phyloP scores from a whole-genome alignment of 2,888 invertebrate species.

The Xestia xanthographa region DNA sequence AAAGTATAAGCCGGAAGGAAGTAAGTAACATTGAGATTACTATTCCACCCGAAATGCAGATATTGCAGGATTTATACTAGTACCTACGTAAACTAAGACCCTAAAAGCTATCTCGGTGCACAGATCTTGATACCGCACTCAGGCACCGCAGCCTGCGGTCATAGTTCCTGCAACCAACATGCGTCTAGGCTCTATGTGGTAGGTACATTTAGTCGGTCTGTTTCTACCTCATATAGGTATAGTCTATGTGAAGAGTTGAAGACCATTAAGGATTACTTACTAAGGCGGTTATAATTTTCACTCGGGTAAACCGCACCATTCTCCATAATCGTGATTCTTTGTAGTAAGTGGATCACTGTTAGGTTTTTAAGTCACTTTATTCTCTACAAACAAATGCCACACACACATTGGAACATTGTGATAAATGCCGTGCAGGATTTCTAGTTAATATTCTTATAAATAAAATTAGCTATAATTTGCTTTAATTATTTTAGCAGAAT shows the following conservation, averaged over 20 bases:
- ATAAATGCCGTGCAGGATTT: no score
- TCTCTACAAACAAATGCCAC: no score
- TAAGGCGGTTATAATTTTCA: neutral
- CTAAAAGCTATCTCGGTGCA: slow-evolving; percentile 7
- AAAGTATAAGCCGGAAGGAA: neutral
- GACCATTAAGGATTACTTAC: neutral
- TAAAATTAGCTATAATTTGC: no score
- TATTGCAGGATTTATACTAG: neutral
- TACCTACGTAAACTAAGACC: neutral
- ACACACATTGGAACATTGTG: no score
- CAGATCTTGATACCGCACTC: neutral
- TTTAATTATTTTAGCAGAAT: no score
- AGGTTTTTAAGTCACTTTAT: no score
- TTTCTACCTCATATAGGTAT: neutral
- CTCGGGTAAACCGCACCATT: neutral
- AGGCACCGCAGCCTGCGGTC: slow-evolving; percentile 47
- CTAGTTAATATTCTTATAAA: no score
- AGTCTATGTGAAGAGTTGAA: slow-evolving; percentile 4
- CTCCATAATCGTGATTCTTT: no score
- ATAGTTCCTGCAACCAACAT: slow-evolving; percentile 37
- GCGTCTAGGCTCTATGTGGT: slow-evolving; percentile 14
- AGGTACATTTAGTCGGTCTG: neutral
- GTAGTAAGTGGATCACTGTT: no score
- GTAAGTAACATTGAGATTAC: neutral
- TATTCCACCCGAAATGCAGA: neutral